Base-by-base conservation (phyloP, 2,797 vertebrate genomes). In the Xyrichtys novacula region DNA sequence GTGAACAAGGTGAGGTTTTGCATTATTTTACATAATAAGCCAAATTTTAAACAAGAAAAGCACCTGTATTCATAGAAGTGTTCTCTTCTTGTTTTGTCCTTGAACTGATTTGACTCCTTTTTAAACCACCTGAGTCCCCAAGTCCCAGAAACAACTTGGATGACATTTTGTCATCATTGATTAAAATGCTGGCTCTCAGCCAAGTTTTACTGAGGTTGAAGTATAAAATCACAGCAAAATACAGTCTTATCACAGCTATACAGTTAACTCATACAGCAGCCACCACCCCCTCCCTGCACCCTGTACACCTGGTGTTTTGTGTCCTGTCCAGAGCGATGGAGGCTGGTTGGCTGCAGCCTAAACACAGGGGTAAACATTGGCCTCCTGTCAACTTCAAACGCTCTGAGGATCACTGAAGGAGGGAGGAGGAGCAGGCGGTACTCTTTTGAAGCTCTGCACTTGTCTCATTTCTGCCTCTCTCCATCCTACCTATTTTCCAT, bases 241-340 rank as follows among this genome's bases (percentile, higher is more conserved):
- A 15, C 22, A 17, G 11, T 9, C 6, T 25, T 4, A 38, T 52
- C 29, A 29, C 14, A 5, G 43, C 34, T 29, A 1, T n/a, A 8
- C 31, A 50, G 17, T 42, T 2, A 38, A 22, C 26, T 26, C 46
- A 3, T 34, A 23, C 22, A 38, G 20, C 20, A 10, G 17, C 23
- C 1, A 5, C 23, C 23, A 10, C 6, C 22, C 42, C 16, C 58
- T 66, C 52, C 72, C 60, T 22, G 26, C 48, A 1, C 25, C 34
- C n/a, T 15, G 65, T 61, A 76, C 92, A 91, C 91, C 90, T 92
- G 92, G 70, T 16, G 39, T 88, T 87, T 90, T 90, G 89, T 91
- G 79, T 75, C 14, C 28, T 44, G 71, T 83, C 72, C 68, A 69
- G 43, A 39, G 74, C 55, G 78, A 57, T 66, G 42, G 70, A 73